Evolutionary conservation across 2,888 invertebrate species (phyloP).

Genomic region (Eupithecia tripunctaria): DNA sequence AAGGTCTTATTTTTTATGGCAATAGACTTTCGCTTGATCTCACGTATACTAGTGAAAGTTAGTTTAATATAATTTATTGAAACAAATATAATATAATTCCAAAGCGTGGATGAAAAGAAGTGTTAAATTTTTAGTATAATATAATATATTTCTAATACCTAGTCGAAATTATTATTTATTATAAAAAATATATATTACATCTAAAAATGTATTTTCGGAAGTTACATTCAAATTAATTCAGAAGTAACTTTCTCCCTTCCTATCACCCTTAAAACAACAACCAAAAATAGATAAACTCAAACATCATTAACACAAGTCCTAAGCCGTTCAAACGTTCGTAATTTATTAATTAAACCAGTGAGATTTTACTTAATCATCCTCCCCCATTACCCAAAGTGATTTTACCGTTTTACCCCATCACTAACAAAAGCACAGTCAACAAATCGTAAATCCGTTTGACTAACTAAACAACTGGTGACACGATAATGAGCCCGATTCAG

Average conservation of each 20-base stretch:
- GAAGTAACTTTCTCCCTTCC: background rate
- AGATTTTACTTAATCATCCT: slow-evolving; percentile 7
- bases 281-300: background rate
- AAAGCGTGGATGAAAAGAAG: too few relatives aligned
- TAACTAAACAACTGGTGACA: slow-evolving; percentile 55
- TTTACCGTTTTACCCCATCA: slow-evolving; percentile 14
- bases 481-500: slow-evolving; percentile 70
- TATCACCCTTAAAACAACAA: background rate
- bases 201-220: background rate
- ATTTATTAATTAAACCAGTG: slow-evolving; percentile 10
- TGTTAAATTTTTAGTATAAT: too few relatives aligned
- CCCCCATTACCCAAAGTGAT: slow-evolving; percentile 3
- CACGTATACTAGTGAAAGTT: too few relatives aligned
- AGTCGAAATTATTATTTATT: too few relatives aligned
- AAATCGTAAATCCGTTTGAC: slow-evolving; percentile 55
- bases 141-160: too few relatives aligned
- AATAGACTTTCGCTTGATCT: too few relatives aligned
- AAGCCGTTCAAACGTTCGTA: background rate
- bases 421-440: slow-evolving; percentile 49
- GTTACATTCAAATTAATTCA: background rate
- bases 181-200: too few relatives aligned
- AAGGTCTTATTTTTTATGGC: too few relatives aligned
- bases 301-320: slow-evolving; percentile 5
- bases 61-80: too few relatives aligned
- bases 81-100: too few relatives aligned